Base-by-base conservation (phyloP, 2,888 invertebrate species). In the Microplitis manilae region DNA sequence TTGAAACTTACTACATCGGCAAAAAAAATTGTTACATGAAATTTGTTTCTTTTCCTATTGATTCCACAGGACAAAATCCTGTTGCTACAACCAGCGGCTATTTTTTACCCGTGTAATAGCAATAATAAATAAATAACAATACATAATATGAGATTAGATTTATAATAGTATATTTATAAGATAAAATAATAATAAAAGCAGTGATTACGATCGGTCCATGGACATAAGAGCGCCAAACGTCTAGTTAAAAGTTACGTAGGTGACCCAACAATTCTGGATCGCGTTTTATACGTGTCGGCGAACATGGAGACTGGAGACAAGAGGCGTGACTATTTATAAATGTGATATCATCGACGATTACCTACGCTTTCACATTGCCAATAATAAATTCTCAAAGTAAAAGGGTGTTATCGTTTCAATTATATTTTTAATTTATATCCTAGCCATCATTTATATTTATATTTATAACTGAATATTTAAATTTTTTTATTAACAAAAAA, bases 261-360 rank as follows among this genome's bases (percentile, higher is more conserved):
- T 73, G 73, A 77, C 67, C 77, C 67, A 71, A 59, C 72, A 64
- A 62, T 62, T 61, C 4, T 59, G 30, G 39, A 59, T 17, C 9
- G 65, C 67, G 9, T 65, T n/a, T 39, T 76, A 59, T 72, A 70
- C 75, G 82, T 81, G 82, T 78, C 72, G 79, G 82, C 82, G 77
- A 79, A 81, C 81, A 81, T 79, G 81, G 73, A 79, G 81, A 79
- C 75, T 75, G 75, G 84, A 85, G 84, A 85, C 85, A 86, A 85
- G 85, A 87, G 84, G 87, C 84, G 87, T 86, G 84, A 82, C 89
- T 89, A 89, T 89, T 89, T 89, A 88, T 86, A 88, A 87, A 85
- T 86, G 85, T 89, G 89, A 89, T 88, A 88, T 89, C 89, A 89
- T 87, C 87, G 86, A 78, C 86, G 86, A 89, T 89, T 89, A 88